phyloP scores from a whole-genome alignment of 2,888 invertebrate genomes.

The Troides aeacus region DNA sequence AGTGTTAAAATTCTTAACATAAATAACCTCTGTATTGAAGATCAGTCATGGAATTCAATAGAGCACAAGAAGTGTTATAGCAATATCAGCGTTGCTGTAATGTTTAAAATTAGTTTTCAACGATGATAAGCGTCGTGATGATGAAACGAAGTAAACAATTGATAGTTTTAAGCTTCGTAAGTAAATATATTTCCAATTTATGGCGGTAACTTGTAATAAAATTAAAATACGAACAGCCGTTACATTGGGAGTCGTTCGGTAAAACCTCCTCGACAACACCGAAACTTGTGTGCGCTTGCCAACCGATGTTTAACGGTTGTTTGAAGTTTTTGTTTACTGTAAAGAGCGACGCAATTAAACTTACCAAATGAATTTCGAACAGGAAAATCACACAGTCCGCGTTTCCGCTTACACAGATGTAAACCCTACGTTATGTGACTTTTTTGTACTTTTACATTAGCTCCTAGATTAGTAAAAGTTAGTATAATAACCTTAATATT shows the following conservation, averaged over 20 bases:
- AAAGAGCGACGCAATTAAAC: constrained; percentile 31
- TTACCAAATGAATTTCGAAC: constrained; percentile 28
- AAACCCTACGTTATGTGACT: not conserved
- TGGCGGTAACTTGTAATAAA: constrained; percentile 23
- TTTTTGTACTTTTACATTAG: not conserved
- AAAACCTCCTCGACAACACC: constrained; percentile 25
- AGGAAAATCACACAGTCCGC: constrained; percentile 21
- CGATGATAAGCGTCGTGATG: too few species aligned
- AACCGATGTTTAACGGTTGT: constrained; percentile 30
- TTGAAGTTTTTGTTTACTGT: constrained; percentile 30
- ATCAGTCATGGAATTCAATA: too few species aligned
- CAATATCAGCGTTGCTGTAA: too few species aligned
- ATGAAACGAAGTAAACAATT: too few species aligned
- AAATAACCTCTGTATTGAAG: too few species aligned
- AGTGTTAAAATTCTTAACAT: too few species aligned
- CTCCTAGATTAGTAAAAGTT: not conserved
- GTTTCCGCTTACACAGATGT: not conserved
- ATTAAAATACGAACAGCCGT: constrained; percentile 26
- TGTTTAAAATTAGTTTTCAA: too few species aligned
- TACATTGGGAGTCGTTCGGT: constrained; percentile 24
- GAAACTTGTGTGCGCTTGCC: constrained; percentile 28
- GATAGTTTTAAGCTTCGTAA: not conserved
- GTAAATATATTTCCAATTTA: constrained; percentile 22
- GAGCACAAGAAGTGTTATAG: too few species aligned
- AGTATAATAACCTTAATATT: too few species aligned